Conservation (phyloP, 2,797 vertebrate genomes). For the Miichthys miiuy region DNA sequence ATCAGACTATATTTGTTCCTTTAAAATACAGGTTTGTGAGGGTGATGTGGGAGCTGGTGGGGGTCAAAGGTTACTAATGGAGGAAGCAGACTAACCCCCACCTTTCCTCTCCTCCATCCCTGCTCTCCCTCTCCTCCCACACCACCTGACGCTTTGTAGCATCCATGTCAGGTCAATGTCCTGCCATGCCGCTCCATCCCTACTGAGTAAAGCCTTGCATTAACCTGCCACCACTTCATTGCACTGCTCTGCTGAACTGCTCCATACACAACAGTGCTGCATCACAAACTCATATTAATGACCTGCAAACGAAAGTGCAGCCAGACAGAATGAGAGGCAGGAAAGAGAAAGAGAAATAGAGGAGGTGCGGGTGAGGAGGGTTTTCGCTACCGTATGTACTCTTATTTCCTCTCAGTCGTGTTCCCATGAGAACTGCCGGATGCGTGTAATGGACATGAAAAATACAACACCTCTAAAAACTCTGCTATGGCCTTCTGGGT, state of each 20-base stretch:
- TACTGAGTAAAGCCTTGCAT: conserved; percentile 43
- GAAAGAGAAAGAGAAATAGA: conserved; percentile 3
- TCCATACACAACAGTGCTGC: conserved; percentile 17
- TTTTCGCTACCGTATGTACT: conserved; percentile 43
- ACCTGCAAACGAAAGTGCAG: conserved; percentile 37
- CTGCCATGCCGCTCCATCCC: conserved; percentile 25
- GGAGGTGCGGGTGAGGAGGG: conserved; percentile 7
- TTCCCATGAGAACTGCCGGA: conserved; percentile 58
- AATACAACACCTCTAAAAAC: conserved; percentile 78
- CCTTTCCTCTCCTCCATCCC: conserved; percentile 9
- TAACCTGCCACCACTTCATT: conserved; percentile 43
- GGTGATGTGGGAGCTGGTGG: conserved; percentile 25
- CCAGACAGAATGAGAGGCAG: conserved; percentile 39
- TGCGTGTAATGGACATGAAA: conserved; percentile 82
- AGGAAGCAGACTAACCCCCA: conserved; percentile 47
- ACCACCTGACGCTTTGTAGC: conserved; percentile 10
- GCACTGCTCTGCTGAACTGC: conserved; percentile 38
- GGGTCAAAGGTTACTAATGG: conserved; percentile 73
- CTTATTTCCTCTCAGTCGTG: conserved; percentile 35
- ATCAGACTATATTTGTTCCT: conserved; percentile 5
- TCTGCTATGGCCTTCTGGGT: conserved; percentile 62
- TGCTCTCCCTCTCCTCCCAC: conserved; percentile 22
- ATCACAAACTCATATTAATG: conserved; percentile 49
- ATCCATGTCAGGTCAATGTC: conserved; percentile 17
- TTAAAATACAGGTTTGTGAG: conserved; percentile 38